A percentile compares a stretch with the other conserved stretches of the same genome.
These are phyloP conservation scores for Lepilemur ruficaudatus DNA, from an alignment of 2,797 vertebrate species.

Conservation along the genomic window DNA sequence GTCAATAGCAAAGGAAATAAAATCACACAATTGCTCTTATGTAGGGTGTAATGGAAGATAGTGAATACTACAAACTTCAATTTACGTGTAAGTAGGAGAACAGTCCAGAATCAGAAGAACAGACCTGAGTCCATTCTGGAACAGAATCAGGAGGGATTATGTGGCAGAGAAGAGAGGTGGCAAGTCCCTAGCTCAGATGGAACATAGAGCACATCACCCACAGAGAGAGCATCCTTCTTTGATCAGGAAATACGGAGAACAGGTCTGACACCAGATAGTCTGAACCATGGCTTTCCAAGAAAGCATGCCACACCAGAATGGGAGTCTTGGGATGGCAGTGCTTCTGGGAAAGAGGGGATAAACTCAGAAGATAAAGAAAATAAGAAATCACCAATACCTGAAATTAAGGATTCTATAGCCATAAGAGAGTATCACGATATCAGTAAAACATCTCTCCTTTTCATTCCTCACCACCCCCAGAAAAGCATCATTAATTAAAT, in stretches of 20 bases:
- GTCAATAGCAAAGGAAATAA: constrained; percentile 8
- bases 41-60: neutral
- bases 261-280: neutral
- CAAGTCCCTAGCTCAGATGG: neutral
- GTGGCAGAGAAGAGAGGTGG: neutral
- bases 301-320: neutral
- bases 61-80: neutral
- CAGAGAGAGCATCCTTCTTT: neutral
- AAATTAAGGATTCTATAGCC: neutral
- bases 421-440: neutral
- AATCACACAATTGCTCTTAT: neutral
- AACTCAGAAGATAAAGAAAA: neutral
- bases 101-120: neutral
- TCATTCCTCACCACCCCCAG: neutral
- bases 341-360: neutral
- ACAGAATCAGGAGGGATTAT: neutral
- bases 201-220: neutral
- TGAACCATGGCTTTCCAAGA: neutral
- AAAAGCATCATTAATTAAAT: neutral
- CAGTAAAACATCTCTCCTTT: neutral
- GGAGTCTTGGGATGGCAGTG: neutral
- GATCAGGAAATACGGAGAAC: neutral
- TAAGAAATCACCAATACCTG: neutral
- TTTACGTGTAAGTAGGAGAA: neutral
- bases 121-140: neutral